Conservation (phyloP, 2,888 invertebrate species). For the Acanthococcus lagerstroemiae region DNA sequence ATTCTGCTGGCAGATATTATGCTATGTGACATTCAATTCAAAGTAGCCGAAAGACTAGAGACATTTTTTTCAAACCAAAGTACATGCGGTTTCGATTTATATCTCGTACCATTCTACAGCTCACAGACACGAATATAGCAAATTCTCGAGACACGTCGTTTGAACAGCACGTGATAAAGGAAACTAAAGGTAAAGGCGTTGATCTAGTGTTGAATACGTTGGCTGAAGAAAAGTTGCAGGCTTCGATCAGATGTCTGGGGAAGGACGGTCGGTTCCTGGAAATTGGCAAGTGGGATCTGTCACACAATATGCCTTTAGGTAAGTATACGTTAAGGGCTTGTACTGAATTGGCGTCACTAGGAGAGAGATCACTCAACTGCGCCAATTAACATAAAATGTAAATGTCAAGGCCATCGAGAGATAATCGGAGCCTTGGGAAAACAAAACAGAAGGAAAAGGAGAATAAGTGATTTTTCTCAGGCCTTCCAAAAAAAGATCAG, state of each 20-base stretch:
- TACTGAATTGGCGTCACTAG: too few relatives aligned
- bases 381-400: too few relatives aligned
- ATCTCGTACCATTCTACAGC: constrained; percentile 45
- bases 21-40: not conserved
- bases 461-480: too few relatives aligned
- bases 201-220: constrained; percentile 92
- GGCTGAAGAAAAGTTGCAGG: constrained; percentile 89
- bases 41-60: not conserved
- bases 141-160: constrained; percentile 86
- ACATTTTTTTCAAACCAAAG: not conserved
- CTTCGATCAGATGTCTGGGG: constrained; percentile 85
- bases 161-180: constrained; percentile 74
- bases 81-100: too few relatives aligned
- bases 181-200: constrained; percentile 82
- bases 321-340: too few relatives aligned
- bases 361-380: too few relatives aligned
- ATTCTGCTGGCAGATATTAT: too few relatives aligned
- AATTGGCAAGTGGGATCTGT: constrained; percentile 94
- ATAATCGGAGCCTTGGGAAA: too few relatives aligned
- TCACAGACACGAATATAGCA: constrained; percentile 70
- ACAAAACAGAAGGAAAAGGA: too few relatives aligned
- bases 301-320: constrained; percentile 73
- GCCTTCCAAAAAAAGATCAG: too few relatives aligned
- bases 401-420: too few relatives aligned
- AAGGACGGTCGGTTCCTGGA: constrained; percentile 91